phyloP scores from a whole-genome alignment of 2,888 invertebrate species.

The Limenitis camilla region DNA sequence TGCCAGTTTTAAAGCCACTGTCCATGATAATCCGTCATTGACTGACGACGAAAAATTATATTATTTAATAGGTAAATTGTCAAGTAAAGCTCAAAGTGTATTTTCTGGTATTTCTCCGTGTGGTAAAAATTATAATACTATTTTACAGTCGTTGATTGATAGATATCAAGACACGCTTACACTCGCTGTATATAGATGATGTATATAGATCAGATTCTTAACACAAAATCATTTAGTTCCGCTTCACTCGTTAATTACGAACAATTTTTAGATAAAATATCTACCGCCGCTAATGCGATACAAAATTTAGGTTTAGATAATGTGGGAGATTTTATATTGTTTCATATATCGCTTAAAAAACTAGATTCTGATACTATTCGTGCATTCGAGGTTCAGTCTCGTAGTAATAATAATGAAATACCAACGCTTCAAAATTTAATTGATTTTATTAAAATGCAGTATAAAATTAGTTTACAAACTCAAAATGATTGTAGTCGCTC shows the following conservation, averaged over 20 bases:
- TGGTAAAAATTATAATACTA: slow-evolving; percentile 14
- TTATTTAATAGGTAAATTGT: slow-evolving; percentile 15
- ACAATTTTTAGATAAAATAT: slow-evolving; percentile 10
- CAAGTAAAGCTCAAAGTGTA: slow-evolving; percentile 15
- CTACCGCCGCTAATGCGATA: slow-evolving; percentile 4
- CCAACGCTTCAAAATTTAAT: no score
- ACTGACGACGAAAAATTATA: slow-evolving; percentile 16
- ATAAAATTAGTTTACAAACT: no score
- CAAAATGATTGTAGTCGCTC: no score
- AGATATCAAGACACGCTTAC: slow-evolving; percentile 19
- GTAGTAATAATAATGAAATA: no score
- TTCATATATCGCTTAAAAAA: slow-evolving; percentile 17
- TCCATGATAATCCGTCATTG: slow-evolving; percentile 10
- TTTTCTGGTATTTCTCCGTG: slow-evolving; percentile 13
- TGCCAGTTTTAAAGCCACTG: slow-evolving; percentile 7
- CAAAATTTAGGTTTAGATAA: slow-evolving; percentile 14
- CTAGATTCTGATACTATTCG: slow-evolving; percentile 14
- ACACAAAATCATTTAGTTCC: slow-evolving; percentile 1
- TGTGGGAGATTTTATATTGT: slow-evolving; percentile 14
- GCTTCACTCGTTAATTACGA: slow-evolving; percentile 6
- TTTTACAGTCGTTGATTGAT: slow-evolving; percentile 11
- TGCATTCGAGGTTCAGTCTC: slow-evolving; percentile 6
- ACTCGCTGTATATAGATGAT: slow-evolving; percentile 9
- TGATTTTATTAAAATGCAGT: no score
- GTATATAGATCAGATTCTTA: slow-evolving; percentile 16